Percentiles rank a stretch among this genome's conserved stretches.
Evolutionary conservation across 2,113 vertebrate species (phyloP).

Genomic region (Rhombomys opimus): DNA sequence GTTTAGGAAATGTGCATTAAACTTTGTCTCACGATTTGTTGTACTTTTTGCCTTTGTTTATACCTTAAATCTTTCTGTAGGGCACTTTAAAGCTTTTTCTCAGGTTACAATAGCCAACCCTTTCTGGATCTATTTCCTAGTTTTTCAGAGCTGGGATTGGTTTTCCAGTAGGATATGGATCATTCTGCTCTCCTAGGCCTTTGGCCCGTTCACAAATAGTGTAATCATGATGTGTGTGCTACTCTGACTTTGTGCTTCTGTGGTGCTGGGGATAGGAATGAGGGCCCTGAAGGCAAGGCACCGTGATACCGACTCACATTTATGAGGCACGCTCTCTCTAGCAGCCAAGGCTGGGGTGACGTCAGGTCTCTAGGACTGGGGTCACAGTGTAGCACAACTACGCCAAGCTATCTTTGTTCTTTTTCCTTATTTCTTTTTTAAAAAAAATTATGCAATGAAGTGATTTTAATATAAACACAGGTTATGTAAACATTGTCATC

Average conservation of each 20-base stretch:
- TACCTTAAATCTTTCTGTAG: not conserved
- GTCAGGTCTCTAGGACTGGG: not conserved
- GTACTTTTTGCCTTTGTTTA: not conserved
- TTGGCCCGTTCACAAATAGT: not conserved
- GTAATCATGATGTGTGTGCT: not conserved
- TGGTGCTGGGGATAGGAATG: not conserved
- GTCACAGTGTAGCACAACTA: not conserved
- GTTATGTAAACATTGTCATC: not conserved
- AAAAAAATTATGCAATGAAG: not conserved
- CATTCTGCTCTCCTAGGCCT: not conserved
- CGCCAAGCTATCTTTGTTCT: not conserved
- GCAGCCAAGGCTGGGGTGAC: not conserved
- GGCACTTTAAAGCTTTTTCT: slow-evolving; percentile 2
- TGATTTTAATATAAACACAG: not conserved
- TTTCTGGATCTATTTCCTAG: slow-evolving; percentile 33
- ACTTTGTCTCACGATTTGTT: not conserved
- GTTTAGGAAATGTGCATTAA: not conserved
- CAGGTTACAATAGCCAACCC: not conserved
- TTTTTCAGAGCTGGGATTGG: slow-evolving; percentile 19
- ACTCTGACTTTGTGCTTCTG: not conserved
- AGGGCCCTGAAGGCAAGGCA: not conserved
- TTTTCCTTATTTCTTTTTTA: not conserved
- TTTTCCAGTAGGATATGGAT: not conserved
- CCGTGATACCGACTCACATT: not conserved
- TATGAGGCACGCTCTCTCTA: not conserved